These are phyloP conservation scores for Pimephales promelas DNA, from an alignment of 2,113 vertebrate species.

Conservation along the genomic window DNA sequence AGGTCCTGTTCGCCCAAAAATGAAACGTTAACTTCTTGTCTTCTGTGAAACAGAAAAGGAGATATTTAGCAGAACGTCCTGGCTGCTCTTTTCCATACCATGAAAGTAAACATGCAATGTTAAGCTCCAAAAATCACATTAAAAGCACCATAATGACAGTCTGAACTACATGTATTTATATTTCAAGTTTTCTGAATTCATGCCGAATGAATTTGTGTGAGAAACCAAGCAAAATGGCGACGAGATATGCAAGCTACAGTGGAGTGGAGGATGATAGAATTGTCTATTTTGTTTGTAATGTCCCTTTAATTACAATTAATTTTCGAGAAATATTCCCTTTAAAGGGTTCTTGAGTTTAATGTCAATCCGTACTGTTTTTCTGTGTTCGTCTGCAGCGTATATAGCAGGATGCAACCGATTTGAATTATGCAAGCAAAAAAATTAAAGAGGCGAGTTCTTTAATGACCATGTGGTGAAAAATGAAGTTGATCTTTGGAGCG, in stretches of 20 bases:
- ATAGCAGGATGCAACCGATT: background rate
- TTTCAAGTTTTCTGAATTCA: too few species aligned
- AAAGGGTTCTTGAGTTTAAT: background rate
- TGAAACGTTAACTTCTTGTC: background rate
- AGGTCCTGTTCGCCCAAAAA: background rate
- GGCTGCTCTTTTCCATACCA: background rate
- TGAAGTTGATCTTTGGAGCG: constrained; percentile 76
- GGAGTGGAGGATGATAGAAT: background rate
- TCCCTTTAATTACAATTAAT: background rate
- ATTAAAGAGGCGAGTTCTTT: constrained; percentile 60
- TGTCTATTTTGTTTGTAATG: background rate
- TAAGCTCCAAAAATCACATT: background rate
- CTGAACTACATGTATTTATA: background rate
- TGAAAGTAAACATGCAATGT: background rate
- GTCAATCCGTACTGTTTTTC: background rate
- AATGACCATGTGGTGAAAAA: constrained; percentile 73
- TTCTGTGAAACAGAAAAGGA: background rate
- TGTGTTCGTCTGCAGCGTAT: background rate
- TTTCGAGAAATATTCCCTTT: background rate
- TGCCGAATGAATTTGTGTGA: background rate
- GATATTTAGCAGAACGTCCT: background rate
- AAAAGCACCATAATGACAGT: background rate
- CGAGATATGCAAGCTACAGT: background rate
- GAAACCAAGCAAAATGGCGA: background rate
- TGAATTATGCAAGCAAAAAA: constrained; percentile 63